Conservation (phyloP, 2,113 vertebrate genomes). For the Mesoclemmys tuberculata region DNA sequence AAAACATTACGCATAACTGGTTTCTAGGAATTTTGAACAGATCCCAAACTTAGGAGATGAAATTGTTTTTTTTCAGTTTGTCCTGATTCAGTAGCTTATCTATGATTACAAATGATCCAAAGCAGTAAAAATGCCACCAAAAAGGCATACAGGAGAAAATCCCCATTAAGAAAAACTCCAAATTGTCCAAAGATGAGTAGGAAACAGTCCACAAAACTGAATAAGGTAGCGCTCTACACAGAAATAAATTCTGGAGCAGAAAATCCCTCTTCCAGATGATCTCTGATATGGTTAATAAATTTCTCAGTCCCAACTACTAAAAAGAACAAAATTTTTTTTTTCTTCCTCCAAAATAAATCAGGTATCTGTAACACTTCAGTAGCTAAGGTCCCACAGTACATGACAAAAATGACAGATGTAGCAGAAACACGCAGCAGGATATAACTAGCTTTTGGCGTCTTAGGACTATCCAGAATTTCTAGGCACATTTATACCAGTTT, state of each 20-base stretch:
- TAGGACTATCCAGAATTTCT: not conserved
- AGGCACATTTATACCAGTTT: not conserved
- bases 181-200: fast-evolving
- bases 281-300: not conserved
- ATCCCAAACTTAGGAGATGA: not conserved
- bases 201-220: not conserved
- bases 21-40: not conserved
- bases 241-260: not conserved
- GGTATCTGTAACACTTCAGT: not conserved
- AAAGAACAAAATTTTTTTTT: not conserved
- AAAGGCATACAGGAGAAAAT: not conserved
- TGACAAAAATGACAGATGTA: fast-evolving
- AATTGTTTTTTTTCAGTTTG: not conserved
- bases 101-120: not conserved
- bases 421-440: not conserved
- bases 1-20: not conserved
- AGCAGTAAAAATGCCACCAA: not conserved
- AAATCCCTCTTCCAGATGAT: not conserved
- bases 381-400: not conserved
- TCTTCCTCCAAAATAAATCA: not conserved
- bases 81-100: not conserved
- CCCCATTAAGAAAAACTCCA: not conserved
- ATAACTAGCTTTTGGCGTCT: not conserved
- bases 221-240: not conserved
- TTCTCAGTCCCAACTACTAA: not conserved